These are phyloP conservation scores for Doryteuthis pealeii DNA, from an alignment of 1,140 invertebrate genomes.

Conservation along the genomic window DNA sequence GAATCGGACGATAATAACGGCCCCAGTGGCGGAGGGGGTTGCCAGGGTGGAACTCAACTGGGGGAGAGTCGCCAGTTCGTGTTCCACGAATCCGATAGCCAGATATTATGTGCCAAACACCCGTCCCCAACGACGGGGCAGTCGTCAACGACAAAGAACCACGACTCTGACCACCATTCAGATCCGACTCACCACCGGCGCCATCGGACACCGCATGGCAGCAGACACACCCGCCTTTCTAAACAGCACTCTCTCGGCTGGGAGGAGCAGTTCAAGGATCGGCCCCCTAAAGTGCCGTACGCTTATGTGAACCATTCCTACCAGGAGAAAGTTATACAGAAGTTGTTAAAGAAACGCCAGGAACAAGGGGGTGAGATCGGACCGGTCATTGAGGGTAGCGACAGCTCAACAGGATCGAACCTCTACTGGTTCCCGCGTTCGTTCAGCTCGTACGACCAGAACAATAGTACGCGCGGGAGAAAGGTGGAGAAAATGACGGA, in stretches of 20 bases:
- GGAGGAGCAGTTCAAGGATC: conserved; percentile 46
- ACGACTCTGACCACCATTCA: conserved; percentile 54
- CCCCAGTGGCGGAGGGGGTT: not conserved
- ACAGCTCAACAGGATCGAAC: conserved; percentile 34
- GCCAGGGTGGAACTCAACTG: no score
- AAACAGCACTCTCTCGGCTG: conserved; percentile 49
- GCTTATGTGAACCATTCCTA: conserved; percentile 55
- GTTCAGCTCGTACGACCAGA: conserved; percentile 40
- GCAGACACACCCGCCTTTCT: conserved; percentile 32
- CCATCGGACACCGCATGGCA: conserved; percentile 30
- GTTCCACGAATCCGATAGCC: conserved; percentile 45
- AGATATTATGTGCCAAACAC: conserved; percentile 33
- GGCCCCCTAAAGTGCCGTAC: conserved; percentile 44
- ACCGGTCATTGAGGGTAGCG: conserved; percentile 15
- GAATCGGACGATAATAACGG: conserved; percentile 1
- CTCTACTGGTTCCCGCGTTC: conserved; percentile 49
- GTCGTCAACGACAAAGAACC: not conserved
- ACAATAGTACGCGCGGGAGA: conserved; percentile 33
- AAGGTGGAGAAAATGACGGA: conserved; percentile 39
- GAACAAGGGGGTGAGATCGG: not conserved
- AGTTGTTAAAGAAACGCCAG: conserved; percentile 33
- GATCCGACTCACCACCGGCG: conserved; percentile 43
- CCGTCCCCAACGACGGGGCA: not conserved
- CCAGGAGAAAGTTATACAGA: conserved; percentile 46
- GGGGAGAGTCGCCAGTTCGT: not conserved